A percentile compares a stretch with the other conserved stretches of the same genome.
Conservation (phyloP, 1,140 invertebrate genomes). For the Leptinotarsa lineolata region DNA sequence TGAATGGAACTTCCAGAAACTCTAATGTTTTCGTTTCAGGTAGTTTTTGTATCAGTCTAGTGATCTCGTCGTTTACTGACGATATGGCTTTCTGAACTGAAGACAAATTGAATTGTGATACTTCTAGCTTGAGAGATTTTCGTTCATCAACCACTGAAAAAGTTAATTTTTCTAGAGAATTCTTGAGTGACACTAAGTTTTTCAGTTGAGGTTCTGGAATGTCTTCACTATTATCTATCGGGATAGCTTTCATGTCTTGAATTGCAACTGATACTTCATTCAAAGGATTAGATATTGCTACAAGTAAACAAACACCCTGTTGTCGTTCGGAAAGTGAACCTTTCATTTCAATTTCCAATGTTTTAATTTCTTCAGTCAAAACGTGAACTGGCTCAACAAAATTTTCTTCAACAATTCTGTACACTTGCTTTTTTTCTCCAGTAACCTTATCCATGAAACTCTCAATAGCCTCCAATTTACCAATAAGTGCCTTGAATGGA, state of each 20-base stretch:
- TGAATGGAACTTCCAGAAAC: background rate
- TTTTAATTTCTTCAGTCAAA: background rate
- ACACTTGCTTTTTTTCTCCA: background rate
- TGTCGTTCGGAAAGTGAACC: slow-evolving; percentile 9
- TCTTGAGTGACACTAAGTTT: slow-evolving; percentile 15
- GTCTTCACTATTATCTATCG: background rate
- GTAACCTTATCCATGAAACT: background rate
- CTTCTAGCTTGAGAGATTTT: slow-evolving; percentile 22
- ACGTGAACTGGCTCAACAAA: background rate
- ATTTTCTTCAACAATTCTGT: background rate
- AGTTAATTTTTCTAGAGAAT: slow-evolving; percentile 31
- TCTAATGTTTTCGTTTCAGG: slow-evolving; percentile 6
- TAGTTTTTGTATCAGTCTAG: background rate
- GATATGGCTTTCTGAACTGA: slow-evolving; percentile 23
- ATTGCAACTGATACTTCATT: background rate
- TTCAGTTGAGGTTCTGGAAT: background rate
- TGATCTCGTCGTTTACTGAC: slow-evolving; percentile 25
- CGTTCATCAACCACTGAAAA: slow-evolving; percentile 25
- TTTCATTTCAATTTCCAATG: background rate
- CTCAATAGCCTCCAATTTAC: background rate
- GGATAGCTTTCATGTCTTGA: background rate
- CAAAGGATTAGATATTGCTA: slow-evolving; percentile 24
- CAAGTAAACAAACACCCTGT: slow-evolving; percentile 31
- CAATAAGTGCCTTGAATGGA: slow-evolving; percentile 9
- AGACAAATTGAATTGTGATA: slow-evolving; percentile 16